Base-by-base conservation (phyloP, 2,797 vertebrate species). In the Salarias fasciatus region DNA sequence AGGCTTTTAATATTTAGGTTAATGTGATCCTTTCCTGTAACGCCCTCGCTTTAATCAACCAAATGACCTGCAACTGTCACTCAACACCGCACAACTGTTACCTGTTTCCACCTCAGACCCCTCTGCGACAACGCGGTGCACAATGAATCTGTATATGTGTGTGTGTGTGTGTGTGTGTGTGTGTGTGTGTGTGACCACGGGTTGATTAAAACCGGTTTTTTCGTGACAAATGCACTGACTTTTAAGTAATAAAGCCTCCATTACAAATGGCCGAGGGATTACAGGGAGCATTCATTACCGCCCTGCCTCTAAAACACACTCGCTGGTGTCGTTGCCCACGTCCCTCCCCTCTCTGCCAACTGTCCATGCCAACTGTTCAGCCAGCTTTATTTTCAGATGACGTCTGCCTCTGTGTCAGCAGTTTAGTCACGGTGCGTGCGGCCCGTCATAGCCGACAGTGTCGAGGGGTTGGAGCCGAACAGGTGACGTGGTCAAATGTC, bases 321-420 rank as follows among this genome's bases (percentile, higher is more conserved):
- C 51, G 50, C 53, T 7, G 9, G 40, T 38, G 70, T 44, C 6
- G 62, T 54, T 65, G 52, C 63, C 77, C 64, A 64, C 43, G 51
- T 69, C 67, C 70, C 71, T 75, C 75, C 78, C 49, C 52, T 80
- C 64, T 65, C 66, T 63, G 31, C 79, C 80, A 84, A 85, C 80
- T 82, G 80, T 83, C 64, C 58, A 5, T 12, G 71, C 76, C 83
- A 80, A 83, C 79, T 86, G 84, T 79, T 72, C 37, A 3, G 53
- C 60, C 74, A 30, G 82, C 69, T 76, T 72, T 69, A 54, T 69
- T 65, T 79, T 77, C 59, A 40, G 49, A 84, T 82, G 85, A 88
- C 66, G 51, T 63, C 58, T 69, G 70, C 28, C 36, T 60, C 61
- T 75, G 72, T 79, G 80, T 87, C 80, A 80, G 86, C 81, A 62